Evolutionary conservation across 2,113 vertebrate genomes (phyloP), one percentile per base, ranked within the genome.

Genomic region (Caretta caretta): DNA sequence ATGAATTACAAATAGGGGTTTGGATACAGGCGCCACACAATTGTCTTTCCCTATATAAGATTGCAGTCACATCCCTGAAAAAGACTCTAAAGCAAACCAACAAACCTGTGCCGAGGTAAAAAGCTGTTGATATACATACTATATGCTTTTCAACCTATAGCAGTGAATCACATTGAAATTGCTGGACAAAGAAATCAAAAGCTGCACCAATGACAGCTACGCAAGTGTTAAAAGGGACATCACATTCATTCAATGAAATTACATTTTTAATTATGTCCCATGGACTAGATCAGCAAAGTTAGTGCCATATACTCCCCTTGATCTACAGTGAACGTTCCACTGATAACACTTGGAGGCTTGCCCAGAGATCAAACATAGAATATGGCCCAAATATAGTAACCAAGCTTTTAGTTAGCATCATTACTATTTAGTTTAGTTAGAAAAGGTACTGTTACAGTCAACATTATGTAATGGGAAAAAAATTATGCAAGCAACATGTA

Each of bases 371-470:
- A 54, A 92, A 95, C 90, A 94, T 22, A 88, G 14, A 48, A 78
- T 8, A 65, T 91, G 81, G 57, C 24, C 95, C 83, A 65, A 78
- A 92, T 10, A 20, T 91, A 82, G 86, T 81, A 91, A 87, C 87
- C 96, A 97, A 12, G 81, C 72, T 88, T 95, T 96, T 20, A 95
- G 87, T 90, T 79, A 80, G 46, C 4, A 88, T 83, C 78, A 62
- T 94, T 92, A 9, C 3, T 86, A 84, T 84, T 95, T 84, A 10
- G 38, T 80, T 35, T 46, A 96, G 72, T 94, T 96, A 92, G 89
- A 90, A 65, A 72, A 94, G 90, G 94, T 95, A 93, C 90, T 95
- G 62, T 56, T 92, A 92, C 94, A 94, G 81, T 72, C 89, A 62
- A 87, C 89, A 86, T 95, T 90, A 94, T 49, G 38, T 49, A 53